A percentile compares a stretch with the other conserved stretches of the same genome.
phyloP scores from a whole-genome alignment of 2,888 invertebrate species.

The Calephelis perditalis region DNA sequence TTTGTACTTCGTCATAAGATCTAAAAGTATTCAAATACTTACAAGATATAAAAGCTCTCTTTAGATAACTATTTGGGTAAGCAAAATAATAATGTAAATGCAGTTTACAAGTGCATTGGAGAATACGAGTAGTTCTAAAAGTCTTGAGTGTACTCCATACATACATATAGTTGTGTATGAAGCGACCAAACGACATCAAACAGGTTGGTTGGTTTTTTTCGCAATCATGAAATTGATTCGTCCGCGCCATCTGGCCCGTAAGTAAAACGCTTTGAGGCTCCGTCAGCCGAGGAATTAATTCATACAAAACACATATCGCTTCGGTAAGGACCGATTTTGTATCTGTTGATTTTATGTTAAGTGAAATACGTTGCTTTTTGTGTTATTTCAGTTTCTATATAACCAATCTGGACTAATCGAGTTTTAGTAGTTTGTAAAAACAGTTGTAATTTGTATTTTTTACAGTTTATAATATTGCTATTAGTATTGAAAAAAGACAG shows the following conservation, averaged over 20 bases:
- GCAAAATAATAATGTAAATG: slow-evolving; percentile 15
- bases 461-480: too few relatives aligned
- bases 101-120: slow-evolving; percentile 6
- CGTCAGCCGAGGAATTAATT: slow-evolving; percentile 74
- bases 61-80: slow-evolving; percentile 2
- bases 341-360: slow-evolving; percentile 29
- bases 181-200: slow-evolving; percentile 59
- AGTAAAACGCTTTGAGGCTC: slow-evolving; percentile 69
- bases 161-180: neutral
- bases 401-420: neutral
- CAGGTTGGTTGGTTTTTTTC: slow-evolving; percentile 57
- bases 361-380: slow-evolving; percentile 9
- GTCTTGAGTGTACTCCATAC: slow-evolving; percentile 10
- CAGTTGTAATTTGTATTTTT: too few relatives aligned
- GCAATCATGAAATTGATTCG: slow-evolving; percentile 78
- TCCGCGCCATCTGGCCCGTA: slow-evolving; percentile 75
- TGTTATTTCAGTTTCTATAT: slow-evolving; percentile 1
- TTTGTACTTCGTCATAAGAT: too few relatives aligned
- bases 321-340: slow-evolving; percentile 36
- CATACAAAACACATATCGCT: slow-evolving; percentile 69
- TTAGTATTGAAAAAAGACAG: too few relatives aligned
- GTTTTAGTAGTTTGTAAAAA: neutral
- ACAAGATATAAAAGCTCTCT: too few relatives aligned
- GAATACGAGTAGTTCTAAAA: slow-evolving; percentile 11
- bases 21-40: too few relatives aligned